Base-by-base conservation (phyloP, 2,888 invertebrate genomes). In the Philaethria dido region DNA sequence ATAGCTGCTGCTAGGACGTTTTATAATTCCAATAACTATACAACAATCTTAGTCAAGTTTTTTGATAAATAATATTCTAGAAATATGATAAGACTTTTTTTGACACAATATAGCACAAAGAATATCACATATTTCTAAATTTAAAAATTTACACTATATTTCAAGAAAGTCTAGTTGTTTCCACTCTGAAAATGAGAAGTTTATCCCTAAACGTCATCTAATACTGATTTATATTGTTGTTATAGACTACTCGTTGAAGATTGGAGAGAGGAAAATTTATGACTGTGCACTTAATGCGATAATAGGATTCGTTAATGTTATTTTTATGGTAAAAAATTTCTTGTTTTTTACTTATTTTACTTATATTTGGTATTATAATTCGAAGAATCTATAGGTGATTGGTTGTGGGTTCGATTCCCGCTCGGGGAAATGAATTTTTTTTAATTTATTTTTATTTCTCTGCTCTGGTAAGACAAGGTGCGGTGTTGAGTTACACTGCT, bases 191-290 rank as follows among this genome's bases (percentile, higher is more conserved):
- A 63, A 55, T 45, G 54, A 63, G 45, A 55, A 63, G 45, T 55
- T 33, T 68, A 62, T 70, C 60, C 61, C 39, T 54, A 48, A 39
- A 52, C 44, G 68, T 68, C 68, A 61, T 62, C 62, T 68, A 70
- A 70, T 65, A 65, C 60, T 70, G 70, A 68, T 68, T 68, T 68
- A 70, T 70, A 62, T 47, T 54, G 59, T 68, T 57, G 65, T 59
- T 54, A 65, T 55, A 68, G 69, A 68, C 44, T 57, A 57, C 66
- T 67, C 54, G 25, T 22, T 39, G 22, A 45, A 55, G 36, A 25
- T 55, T 45, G 8, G 29, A 36, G 33, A 63, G n/a, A 63, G 29
- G 13, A 45, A 52, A 20, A 63, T 63, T 55, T 63, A 63, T 55
- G n/a, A 13, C 52, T 20, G 13, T 61, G 18, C 14, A 20, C 14